Evolutionary conservation across 2,888 invertebrate species (phyloP).

Genomic region (Conops quadrifasciatus): DNA sequence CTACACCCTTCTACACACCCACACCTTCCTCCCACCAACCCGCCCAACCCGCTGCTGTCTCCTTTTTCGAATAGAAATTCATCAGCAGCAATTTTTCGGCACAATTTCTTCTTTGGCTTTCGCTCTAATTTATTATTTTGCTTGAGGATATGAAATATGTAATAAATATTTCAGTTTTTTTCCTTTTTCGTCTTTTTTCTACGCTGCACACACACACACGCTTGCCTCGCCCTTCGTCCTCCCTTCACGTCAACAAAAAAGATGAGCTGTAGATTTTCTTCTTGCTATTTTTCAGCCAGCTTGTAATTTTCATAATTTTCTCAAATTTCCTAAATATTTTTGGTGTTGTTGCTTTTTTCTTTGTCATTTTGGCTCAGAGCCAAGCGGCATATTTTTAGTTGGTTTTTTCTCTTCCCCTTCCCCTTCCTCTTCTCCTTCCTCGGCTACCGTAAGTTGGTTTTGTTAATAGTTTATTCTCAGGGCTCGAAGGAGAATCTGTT

Average conservation of each 20-base stretch:
- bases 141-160: neutral
- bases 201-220: neutral
- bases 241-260: neutral
- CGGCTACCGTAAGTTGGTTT: neutral
- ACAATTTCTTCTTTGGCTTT: neutral
- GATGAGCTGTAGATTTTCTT: neutral
- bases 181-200: neutral
- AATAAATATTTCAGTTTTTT: neutral
- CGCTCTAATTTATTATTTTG: constrained; percentile 8
- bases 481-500: neutral
- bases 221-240: neutral
- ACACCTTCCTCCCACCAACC: no score
- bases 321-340: constrained; percentile 4
- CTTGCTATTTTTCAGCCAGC: constrained; percentile 4
- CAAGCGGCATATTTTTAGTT: constrained; percentile 3
- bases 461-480: neutral
- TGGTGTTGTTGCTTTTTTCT: neutral
- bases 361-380: constrained; percentile 17
- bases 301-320: neutral
- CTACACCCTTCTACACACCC: no score
- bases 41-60: neutral
- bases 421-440: neutral
- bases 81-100: constrained; percentile 9
- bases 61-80: constrained; percentile 9
- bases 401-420: neutral